Evolutionary conservation across 2,888 invertebrate genomes (phyloP), one percentile per base, ranked within the genome.

Genomic region (Himalopsyche kuldschensis): DNA sequence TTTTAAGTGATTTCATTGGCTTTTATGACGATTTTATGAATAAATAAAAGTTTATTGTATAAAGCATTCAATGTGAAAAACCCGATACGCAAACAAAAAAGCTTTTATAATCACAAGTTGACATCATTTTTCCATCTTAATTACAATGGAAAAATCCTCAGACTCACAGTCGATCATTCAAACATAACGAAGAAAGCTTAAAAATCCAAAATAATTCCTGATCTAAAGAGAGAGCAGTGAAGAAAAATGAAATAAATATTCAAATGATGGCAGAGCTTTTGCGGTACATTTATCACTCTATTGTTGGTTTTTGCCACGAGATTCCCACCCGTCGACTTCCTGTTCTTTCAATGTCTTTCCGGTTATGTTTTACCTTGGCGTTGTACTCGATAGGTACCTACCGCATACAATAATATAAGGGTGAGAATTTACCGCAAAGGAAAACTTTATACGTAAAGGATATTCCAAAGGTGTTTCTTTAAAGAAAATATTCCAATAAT

Each of bases 201-300:
- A 85, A 84, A 84, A 84, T 84, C 76, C 82, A 41, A 82, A 81
- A 84, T 85, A 85, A 85, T 85, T 82, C 85, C 69, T 77, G 84
- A 76, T 80, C 82, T 46, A 24, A 80, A 80, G 35, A 27, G 83
- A n/a, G 84, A 82, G 82, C 63, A 80, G 85, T 27, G 77, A 82
- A 85, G 85, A 85, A 85, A 85, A 85, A 85, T 85, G 85, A 84
- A 82, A 80, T 79, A 85, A 85, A 85, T 85, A 85, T 85, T 83
- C 83, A 85, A 85, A 85, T 85, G 63, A 82, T 63, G 79, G 63
- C 30, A 78, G 24, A n/a, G 79, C 79, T 63, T 63, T 55, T 48
- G 79, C 75, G 79, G 46, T 75, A 80, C 82, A 83, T 85, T 81
- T 78, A 82, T 84, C 84, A 84, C 84, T 80, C 82, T 47, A 84